Evolutionary conservation across 2,888 invertebrate species (phyloP), one percentile per base, ranked within the genome.

Genomic region (Syrphus vitripennis): DNA sequence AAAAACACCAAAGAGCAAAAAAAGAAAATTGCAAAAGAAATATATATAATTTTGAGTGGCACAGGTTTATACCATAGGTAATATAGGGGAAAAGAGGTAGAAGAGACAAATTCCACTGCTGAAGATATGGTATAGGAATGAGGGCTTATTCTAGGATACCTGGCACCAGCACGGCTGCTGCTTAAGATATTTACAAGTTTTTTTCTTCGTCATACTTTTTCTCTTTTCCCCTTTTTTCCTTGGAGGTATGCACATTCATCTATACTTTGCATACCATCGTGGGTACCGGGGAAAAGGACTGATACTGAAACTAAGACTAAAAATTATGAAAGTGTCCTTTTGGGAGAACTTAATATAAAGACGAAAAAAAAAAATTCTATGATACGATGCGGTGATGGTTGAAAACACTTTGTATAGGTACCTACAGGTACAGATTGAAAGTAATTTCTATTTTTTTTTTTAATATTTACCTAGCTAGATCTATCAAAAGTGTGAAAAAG

Each of bases 301-400:
- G 34, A 37, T 42, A 65, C 45, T 65, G 31, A 29, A 65, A 21
- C 45, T 65, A 19, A 48, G n/a, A 50, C 31, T 50, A n/a, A 67
- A 48, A 67, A 50, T 67, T 67, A 67, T 67, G 50, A 67, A 67
- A 50, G 48, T 67, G 67, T 67, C 67, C 67, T 67, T 67, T 67
- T 21, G 48, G 34, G 50, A 14, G 24, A 67, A 14, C 19, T 65
- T 29, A 67, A 34, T 50, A 50, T 14, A 31, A 48, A 31, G 24
- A 14, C 1, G 7, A 0, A 65, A 48, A 19, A n/a, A 63, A 45
- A 19, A 29, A 19, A 63, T n/a, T n/a, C n/a, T n/a, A n/a, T n/a
- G 29, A 9, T 29, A 29, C 12, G 12, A 16, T 61, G 26, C 12
- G 45, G 4, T 16, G n/a, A n/a, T n/a, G 16, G 26, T 26, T 63